Percentiles rank a stretch among this genome's conserved stretches.
phyloP scores from a whole-genome alignment of 1,140 invertebrate genomes.

The Oppia nitens region DNA sequence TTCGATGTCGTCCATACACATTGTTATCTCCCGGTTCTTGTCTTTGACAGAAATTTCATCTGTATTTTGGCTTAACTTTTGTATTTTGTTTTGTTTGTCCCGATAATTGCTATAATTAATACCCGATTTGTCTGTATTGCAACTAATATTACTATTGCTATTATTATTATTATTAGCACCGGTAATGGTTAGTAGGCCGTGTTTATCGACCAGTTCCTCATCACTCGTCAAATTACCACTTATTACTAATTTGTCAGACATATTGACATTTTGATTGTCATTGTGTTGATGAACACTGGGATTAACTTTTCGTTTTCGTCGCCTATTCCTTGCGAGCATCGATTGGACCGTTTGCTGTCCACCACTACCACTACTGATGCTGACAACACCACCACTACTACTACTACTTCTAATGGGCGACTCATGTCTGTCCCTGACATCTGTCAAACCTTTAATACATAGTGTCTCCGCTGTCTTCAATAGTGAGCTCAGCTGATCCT shows the following conservation, averaged over 20 bases:
- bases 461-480: conserved; percentile 63
- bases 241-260: too few relatives aligned
- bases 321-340: neutral
- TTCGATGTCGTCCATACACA: conserved; percentile 8
- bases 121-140: too few relatives aligned
- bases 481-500: conserved; percentile 56
- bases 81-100: neutral
- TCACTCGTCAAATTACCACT: neutral
- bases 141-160: too few relatives aligned
- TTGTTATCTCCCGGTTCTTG: neutral
- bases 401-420: too few relatives aligned
- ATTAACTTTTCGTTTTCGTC: neutral
- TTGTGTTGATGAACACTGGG: neutral
- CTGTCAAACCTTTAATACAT: conserved; percentile 66
- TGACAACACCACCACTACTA: too few relatives aligned
- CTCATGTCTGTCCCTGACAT: conserved; percentile 35
- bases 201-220: too few relatives aligned
- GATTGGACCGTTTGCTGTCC: neutral
- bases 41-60: too few relatives aligned
- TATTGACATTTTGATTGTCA: too few relatives aligned
- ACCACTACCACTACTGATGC: too few relatives aligned
- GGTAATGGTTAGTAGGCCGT: neutral
- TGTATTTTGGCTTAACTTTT: conserved; percentile 1
- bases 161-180: too few relatives aligned
- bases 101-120: neutral